These are phyloP conservation scores for Ceratoteleas bidentatus DNA, from an alignment of 1,140 invertebrate genomes.

Conservation along the genomic window DNA sequence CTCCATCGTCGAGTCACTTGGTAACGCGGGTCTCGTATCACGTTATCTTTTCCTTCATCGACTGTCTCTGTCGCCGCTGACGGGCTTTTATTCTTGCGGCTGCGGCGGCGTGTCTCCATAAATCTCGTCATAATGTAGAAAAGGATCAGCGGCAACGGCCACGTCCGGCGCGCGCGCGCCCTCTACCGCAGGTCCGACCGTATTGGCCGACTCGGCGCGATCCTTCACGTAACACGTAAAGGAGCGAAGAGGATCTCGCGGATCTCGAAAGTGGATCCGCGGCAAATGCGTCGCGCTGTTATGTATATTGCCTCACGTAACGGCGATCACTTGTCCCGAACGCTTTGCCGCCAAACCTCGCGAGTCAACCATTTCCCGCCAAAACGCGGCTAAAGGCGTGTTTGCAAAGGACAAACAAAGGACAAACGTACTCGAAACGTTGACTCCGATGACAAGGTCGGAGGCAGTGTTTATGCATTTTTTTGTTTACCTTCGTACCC, in stretches of 20 bases:
- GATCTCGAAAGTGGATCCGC: conserved; percentile 73
- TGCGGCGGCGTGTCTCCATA: conserved; percentile 76
- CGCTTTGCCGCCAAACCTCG: too few relatives aligned
- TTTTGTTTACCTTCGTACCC: too few relatives aligned
- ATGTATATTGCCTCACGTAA: conserved; percentile 60
- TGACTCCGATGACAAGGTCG: too few relatives aligned
- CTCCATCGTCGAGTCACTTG: conserved; percentile 21
- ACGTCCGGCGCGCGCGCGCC: conserved; percentile 66
- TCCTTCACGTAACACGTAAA: conserved; percentile 60
- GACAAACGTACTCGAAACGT: too few relatives aligned
- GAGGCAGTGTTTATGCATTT: too few relatives aligned
- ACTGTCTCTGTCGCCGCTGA: conserved; percentile 48
- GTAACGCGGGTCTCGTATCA: conserved; percentile 49
- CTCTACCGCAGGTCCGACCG: conserved; percentile 47
- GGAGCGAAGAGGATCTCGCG: conserved; percentile 61
- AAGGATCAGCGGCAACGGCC: conserved; percentile 79
- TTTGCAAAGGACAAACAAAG: too few relatives aligned
- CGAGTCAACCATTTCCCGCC: too few relatives aligned
- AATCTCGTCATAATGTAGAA: conserved; percentile 80
- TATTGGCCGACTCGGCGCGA: conserved; percentile 54
- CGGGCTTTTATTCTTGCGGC: conserved; percentile 65
- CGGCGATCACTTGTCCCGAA: conserved; percentile 46
- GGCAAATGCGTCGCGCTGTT: conserved; percentile 72
- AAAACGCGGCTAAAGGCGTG: too few relatives aligned
- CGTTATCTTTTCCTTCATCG: conserved; percentile 58